Conservation (phyloP, 2,888 invertebrate genomes). For the Nasonovia ribisnigri region DNA sequence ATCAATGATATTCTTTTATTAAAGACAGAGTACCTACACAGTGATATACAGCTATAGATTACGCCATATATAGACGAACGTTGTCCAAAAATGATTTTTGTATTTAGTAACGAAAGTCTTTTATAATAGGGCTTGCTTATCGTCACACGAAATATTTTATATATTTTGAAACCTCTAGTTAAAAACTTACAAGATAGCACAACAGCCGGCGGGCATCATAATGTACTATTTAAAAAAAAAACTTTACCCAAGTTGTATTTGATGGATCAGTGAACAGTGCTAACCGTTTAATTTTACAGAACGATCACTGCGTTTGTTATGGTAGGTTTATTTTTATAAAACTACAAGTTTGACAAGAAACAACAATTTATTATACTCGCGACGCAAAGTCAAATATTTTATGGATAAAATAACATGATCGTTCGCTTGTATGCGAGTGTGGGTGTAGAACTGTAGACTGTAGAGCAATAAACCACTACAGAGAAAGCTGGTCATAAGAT, state of each 20-base stretch:
- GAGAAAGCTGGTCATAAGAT: constrained; percentile 43
- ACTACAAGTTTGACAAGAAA: not conserved
- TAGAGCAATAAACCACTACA: not conserved
- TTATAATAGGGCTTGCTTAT: not conserved
- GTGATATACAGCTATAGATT: not conserved
- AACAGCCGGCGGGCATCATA: too few species aligned
- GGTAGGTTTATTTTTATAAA: not conserved
- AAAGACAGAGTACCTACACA: not conserved
- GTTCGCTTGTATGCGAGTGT: not conserved
- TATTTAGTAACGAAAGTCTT: not conserved
- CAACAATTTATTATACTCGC: not conserved
- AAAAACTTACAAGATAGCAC: not conserved
- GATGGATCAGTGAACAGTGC: not conserved
- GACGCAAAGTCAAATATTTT: not conserved
- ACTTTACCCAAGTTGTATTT: not conserved
- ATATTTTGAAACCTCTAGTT: not conserved
- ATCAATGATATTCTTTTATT: not conserved
- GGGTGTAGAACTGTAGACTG: not conserved
- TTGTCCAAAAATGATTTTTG: not conserved
- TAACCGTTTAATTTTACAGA: not conserved
- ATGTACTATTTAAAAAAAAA: too few species aligned
- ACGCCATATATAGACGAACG: not conserved
- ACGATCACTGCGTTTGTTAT: not conserved
- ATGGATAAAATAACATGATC: not conserved
- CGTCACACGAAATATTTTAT: not conserved